These are phyloP conservation scores for Druon quercuslanigerum DNA, from an alignment of 1,140 invertebrate species.

Conservation along the genomic window DNA sequence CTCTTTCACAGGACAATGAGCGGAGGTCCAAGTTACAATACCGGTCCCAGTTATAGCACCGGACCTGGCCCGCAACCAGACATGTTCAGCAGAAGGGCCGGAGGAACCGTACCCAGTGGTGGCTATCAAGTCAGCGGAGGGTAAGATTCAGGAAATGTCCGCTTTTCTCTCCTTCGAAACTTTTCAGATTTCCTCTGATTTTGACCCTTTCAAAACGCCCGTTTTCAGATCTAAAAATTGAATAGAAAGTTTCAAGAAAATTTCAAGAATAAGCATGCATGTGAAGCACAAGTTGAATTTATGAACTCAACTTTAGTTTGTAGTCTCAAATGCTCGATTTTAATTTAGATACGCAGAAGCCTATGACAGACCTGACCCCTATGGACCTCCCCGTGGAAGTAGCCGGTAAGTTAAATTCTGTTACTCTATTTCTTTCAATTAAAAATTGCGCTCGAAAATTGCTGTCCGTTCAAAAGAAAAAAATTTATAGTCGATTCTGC, in stretches of 20 bases:
- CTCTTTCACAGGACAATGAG: conserved; percentile 66
- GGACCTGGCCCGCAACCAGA: conserved; percentile 72
- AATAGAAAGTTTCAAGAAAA: too few species aligned
- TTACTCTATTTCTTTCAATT: conserved; percentile 41
- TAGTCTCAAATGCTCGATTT: conserved; percentile 32
- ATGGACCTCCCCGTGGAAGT: conserved; percentile 69
- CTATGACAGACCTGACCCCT: conserved; percentile 72
- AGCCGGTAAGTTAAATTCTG: conserved; percentile 68
- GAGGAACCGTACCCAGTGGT: conserved; percentile 69
- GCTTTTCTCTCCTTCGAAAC: too few species aligned
- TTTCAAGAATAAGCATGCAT: neutral
- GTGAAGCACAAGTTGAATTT: conserved; percentile 12
- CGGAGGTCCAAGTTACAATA: conserved; percentile 71
- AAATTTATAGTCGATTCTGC: conserved; percentile 34
- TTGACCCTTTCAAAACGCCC: too few species aligned
- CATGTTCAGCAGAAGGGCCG: conserved; percentile 74
- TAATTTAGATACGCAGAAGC: conserved; percentile 68
- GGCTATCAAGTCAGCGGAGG: conserved; percentile 72
- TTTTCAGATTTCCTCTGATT: too few species aligned
- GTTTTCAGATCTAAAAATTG: too few species aligned
- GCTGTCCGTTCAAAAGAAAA: neutral
- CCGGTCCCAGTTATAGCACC: conserved; percentile 71
- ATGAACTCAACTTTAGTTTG: conserved; percentile 34
- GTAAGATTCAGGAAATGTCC: conserved; percentile 55
- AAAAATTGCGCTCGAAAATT: conserved; percentile 31